These are phyloP conservation scores for Amphiduros pacificus DNA, from an alignment of 2,888 invertebrate genomes.

Conservation along the genomic window DNA sequence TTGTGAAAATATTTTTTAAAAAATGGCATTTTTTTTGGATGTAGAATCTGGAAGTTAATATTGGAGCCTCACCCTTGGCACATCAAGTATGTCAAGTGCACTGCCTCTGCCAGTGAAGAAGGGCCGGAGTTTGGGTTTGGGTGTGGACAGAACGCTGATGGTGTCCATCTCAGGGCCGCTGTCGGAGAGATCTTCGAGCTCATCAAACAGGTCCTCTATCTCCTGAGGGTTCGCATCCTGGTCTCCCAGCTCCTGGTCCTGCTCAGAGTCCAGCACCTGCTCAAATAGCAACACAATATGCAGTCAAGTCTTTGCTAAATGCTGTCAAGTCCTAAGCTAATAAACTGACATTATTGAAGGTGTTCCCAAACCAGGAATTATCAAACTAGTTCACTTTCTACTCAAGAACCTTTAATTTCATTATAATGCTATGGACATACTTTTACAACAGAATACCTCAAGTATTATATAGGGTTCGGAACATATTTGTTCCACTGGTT, in stretches of 20 bases:
- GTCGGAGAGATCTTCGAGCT: slow-evolving; percentile 93
- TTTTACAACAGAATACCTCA: too few species aligned
- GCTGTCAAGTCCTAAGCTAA: too few species aligned
- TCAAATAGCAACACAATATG: neutral
- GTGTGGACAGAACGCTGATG: slow-evolving; percentile 94
- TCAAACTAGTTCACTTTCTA: too few species aligned
- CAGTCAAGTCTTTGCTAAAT: too few species aligned
- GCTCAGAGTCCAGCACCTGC: slow-evolving; percentile 54
- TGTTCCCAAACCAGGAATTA: too few species aligned
- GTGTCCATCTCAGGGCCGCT: slow-evolving; percentile 91
- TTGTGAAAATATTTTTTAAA: too few species aligned
- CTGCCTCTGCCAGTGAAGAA: slow-evolving; percentile 76
- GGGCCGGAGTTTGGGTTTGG: slow-evolving; percentile 90
- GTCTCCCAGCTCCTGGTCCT: slow-evolving; percentile 49
- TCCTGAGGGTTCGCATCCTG: slow-evolving; percentile 41
- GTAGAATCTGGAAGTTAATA: neutral
- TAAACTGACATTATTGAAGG: too few species aligned
- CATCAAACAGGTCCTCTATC: slow-evolving; percentile 85
- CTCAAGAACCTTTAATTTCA: too few species aligned
- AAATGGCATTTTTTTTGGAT: too few species aligned
- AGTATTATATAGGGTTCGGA: too few species aligned
- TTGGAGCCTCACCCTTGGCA: slow-evolving; percentile 21
- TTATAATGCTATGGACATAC: too few species aligned
- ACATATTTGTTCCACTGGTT: too few species aligned
- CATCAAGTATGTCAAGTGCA: slow-evolving; percentile 39